A percentile compares a stretch with the other conserved stretches of the same genome.
These are phyloP conservation scores for Pardalotus punctatus DNA, from an alignment of 2,113 vertebrate species.

Conservation along the genomic window DNA sequence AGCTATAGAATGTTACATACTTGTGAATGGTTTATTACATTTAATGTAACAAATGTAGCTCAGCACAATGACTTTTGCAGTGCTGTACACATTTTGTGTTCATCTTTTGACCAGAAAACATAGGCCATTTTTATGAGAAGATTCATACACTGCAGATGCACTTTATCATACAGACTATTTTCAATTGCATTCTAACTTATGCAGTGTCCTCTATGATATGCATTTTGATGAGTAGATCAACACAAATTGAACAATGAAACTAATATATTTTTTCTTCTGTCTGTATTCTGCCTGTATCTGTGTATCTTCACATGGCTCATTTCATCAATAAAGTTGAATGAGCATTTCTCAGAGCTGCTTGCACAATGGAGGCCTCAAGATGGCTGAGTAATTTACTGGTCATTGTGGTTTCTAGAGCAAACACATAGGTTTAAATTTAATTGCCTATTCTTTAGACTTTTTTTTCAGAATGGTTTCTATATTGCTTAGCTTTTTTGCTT, in stretches of 20 bases:
- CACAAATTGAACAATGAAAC: not conserved
- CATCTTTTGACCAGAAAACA: not conserved
- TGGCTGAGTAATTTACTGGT: not conserved
- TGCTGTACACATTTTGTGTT: not conserved
- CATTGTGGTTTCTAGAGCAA: not conserved
- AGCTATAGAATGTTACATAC: not conserved
- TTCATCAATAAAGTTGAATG: not conserved
- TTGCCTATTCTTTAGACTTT: not conserved
- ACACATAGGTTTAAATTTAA: not conserved
- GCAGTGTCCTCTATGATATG: not conserved
- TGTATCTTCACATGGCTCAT: not conserved
- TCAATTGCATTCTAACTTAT: not conserved
- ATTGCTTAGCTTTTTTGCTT: not conserved
- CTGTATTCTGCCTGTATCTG: not conserved
- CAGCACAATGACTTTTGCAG: not conserved
- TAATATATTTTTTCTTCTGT: not conserved
- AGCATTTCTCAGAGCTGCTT: not conserved
- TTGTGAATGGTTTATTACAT: not conserved
- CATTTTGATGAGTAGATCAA: not conserved
- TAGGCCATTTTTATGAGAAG: not conserved
- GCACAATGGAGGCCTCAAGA: not conserved
- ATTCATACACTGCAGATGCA: not conserved
- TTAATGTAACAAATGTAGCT: not conserved
- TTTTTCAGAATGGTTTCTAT: not conserved
- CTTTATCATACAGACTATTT: not conserved